Base-by-base conservation (phyloP, 2,888 invertebrate genomes). In the Polydrusus tereticollis region DNA sequence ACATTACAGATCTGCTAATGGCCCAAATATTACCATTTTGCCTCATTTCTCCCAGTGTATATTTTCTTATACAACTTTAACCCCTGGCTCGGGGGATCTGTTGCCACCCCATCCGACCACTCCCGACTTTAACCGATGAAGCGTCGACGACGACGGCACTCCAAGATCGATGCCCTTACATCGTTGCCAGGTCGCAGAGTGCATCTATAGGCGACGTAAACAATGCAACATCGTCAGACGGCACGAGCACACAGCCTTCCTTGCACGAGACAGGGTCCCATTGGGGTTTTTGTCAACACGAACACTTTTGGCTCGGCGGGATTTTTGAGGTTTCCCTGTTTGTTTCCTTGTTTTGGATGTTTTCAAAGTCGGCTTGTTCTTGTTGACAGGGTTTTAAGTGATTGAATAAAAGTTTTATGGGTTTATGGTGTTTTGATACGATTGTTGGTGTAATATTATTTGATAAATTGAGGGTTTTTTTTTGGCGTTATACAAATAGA, bases 111-210 rank as follows among this genome's bases (percentile, higher is more conserved):
- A 79, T 80, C 80, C 82, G 82, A 83, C 79, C 78, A 78, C 74
- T 76, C 70, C 74, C 83, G 83, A 83, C 77, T 78, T 78, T 78
- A 78, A 80, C 82, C 83, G 82, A 82, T 81, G 78, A 80, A 80
- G 77, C 81, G 18, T 21, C 67, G 58, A 81, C 77, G 81, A 77
- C 80, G 80, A 80, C 78, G 75, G 76, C 69, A 74, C 72, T 60
- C 29, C 23, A 69, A 74, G 80, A 83, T 83, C 82, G 83, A 82
- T 83, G 81, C 79, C 77, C 77, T 67, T 73, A 81, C 80, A 81
- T 80, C 81, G 75, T 73, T 68, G 58, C 64, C 70, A 74, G 33
- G 57, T 16, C 14, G 45, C 21, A 43, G 41, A 55, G 47, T 43
- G 57, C 66, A 64, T 52, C 68, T 36, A 26, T 26, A 26, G n/a